Evolutionary conservation across 1,140 invertebrate species (phyloP), one percentile per base, ranked within the genome.

Genomic region (Ceratosolen solmsi): DNA sequence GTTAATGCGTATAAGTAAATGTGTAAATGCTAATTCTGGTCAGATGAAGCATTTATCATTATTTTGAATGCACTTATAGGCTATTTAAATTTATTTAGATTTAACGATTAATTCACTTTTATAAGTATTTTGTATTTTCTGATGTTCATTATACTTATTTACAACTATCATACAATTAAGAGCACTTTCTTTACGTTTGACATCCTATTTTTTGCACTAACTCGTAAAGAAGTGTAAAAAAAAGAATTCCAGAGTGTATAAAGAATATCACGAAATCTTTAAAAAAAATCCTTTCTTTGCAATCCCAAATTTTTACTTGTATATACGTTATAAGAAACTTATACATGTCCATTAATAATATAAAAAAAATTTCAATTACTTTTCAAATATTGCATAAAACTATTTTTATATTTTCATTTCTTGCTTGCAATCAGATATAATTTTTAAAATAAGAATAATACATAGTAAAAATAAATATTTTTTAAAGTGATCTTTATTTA

Each of bases 71-170:
- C 20, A 68, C 7, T 30, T n/a, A 3, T 68, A 20, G 20, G 2
- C 38, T 68, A 27, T 38, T n/a, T 22, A 38, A 68, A 36, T 65
- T 38, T 68, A n/a, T 33, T 36, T n/a, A 17, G 15, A 38, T 11
- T 68, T 68, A 68, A 20, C 13, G 63, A 68, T 38, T 68, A 9
- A 5, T 68, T 38, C n/a, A n/a, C n/a, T 68, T 68, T 68, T 38
- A 38, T 9, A 38, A 22, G 20, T 20, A 68, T 38, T 1, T 38
- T 22, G 2, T 38, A 22, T 17, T 68, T 68, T 68, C 7, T 68
- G 20, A 1, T 38, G 1, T 65, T 36, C 2, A 68, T 68, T n/a
- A 63, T 63, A 63, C 0, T 33, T 20, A 20, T 33, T 63, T 33
- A 46, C 13, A 54, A 54, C 51, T 20, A 17, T 20, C 63, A 4